Evolutionary conservation across 2,888 invertebrate species (phyloP).

Genomic region (Lycophotia porphyrea): DNA sequence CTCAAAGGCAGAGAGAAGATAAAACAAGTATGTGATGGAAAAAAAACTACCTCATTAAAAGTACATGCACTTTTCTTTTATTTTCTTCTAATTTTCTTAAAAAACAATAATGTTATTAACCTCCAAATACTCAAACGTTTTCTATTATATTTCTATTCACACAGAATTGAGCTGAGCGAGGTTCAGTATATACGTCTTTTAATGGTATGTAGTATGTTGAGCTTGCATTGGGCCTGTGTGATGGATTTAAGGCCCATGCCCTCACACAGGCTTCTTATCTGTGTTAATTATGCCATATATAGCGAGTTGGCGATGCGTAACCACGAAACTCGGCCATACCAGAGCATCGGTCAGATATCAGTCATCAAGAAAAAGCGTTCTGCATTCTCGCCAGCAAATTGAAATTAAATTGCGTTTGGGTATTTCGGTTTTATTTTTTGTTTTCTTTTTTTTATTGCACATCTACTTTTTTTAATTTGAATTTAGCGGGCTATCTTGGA

Average conservation of each 20-base stretch:
- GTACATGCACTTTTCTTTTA: constrained; percentile 34
- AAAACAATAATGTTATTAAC: neutral
- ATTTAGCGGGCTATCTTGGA: no score
- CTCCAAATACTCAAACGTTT: neutral
- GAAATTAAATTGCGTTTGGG: neutral
- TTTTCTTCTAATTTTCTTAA: constrained; percentile 20
- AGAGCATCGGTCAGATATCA: neutral
- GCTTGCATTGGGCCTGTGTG: neutral
- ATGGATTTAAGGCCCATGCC: neutral
- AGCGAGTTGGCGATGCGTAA: neutral
- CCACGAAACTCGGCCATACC: neutral
- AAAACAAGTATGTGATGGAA: constrained; percentile 90
- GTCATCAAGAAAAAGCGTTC: neutral
- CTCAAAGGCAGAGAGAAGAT: constrained; percentile 95
- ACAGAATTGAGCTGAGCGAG: neutral
- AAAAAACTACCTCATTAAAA: constrained; percentile 44
- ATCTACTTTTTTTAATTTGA: neutral
- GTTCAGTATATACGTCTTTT: neutral
- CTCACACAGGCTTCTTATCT: neutral
- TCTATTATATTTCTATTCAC: neutral
- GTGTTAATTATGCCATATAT: neutral
- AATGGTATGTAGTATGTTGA: no score
- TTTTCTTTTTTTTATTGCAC: no score
- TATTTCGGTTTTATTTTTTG: neutral
- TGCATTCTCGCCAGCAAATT: neutral